These are phyloP conservation scores for Mythimna albipuncta DNA, from an alignment of 2,888 invertebrate species.

Conservation along the genomic window DNA sequence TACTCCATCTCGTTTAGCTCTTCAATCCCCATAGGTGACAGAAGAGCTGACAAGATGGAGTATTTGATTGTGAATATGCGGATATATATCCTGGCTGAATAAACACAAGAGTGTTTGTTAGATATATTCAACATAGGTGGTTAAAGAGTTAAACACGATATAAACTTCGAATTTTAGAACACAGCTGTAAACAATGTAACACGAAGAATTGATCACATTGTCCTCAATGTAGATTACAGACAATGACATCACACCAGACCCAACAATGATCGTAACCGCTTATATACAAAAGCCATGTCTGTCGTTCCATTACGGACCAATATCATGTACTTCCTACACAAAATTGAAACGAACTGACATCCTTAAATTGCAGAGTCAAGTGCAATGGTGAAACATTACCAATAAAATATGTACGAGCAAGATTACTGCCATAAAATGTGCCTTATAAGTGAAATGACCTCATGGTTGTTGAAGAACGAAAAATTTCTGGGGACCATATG, in stretches of 20 bases:
- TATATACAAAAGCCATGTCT: slow-evolving; percentile 16
- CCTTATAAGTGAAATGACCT: slow-evolving; percentile 44
- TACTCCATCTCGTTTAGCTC: too few species aligned
- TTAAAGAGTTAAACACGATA: neutral
- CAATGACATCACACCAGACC: slow-evolving; percentile 16
- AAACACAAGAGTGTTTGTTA: too few species aligned
- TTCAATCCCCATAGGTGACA: too few species aligned
- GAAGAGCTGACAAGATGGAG: too few species aligned
- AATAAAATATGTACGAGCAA: slow-evolving; percentile 41
- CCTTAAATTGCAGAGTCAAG: slow-evolving; percentile 14
- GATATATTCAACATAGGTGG: too few species aligned
- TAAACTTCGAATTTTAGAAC: neutral
- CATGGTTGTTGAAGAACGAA: slow-evolving; percentile 33
- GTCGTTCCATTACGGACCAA: slow-evolving; percentile 8
- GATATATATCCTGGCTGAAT: too few species aligned
- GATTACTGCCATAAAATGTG: slow-evolving; percentile 31
- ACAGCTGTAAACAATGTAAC: neutral
- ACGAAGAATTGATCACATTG: neutral
- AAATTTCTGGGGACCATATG: slow-evolving; percentile 15
- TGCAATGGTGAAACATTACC: slow-evolving; percentile 37
- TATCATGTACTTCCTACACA: slow-evolving; percentile 41
- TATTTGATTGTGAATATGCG: too few species aligned
- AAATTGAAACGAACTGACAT: slow-evolving; percentile 15
- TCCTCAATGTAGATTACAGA: neutral
- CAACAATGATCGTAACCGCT: slow-evolving; percentile 1